Conservation (phyloP, 2,797 vertebrate genomes). For the Oceanodroma leucorhoa region DNA sequence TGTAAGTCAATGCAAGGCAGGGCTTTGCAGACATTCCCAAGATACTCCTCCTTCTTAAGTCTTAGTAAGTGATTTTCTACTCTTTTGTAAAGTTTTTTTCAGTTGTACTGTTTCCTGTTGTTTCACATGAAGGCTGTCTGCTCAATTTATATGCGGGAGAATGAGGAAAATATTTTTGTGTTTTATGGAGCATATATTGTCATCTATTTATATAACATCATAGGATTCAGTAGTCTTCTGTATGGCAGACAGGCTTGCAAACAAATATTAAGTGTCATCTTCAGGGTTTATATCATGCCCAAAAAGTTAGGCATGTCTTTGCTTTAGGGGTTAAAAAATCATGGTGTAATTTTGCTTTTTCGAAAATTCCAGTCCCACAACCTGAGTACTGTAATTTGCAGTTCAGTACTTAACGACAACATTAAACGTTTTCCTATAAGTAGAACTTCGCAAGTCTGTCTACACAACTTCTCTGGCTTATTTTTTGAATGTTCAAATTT, state of each 20-base stretch:
- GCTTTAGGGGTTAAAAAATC: background rate
- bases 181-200: background rate
- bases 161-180: background rate
- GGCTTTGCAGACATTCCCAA: background rate
- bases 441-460: background rate
- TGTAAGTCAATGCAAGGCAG: background rate
- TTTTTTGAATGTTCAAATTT: background rate
- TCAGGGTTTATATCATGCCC: background rate
- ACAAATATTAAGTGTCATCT: background rate
- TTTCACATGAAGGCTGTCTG: background rate
- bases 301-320: background rate
- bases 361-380: background rate
- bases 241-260: background rate
- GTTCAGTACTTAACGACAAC: background rate
- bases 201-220: background rate
- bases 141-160: background rate
- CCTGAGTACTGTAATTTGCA: background rate
- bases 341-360: background rate
- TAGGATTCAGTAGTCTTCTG: background rate
- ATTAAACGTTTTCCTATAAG: background rate
- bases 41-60: background rate
- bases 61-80: background rate
- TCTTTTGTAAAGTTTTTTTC: background rate
- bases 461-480: background rate
- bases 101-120: rapidly evolving